phyloP scores from a whole-genome alignment of 2,113 vertebrate genomes.

The Toxostoma redivivum region DNA sequence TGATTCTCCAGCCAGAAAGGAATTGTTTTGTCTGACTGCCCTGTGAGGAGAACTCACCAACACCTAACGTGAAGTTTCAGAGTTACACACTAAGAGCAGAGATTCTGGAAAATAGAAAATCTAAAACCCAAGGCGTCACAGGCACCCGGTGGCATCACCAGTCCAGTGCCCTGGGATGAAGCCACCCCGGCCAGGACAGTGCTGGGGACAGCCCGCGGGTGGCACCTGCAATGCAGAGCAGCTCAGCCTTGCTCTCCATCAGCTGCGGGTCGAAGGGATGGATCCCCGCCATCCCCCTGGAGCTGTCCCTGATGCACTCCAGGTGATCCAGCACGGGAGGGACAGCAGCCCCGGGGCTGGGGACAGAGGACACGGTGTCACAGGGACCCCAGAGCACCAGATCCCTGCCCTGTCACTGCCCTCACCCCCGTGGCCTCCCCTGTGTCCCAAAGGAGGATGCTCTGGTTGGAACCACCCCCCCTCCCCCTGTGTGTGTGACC shows the following conservation, averaged over 20 bases:
- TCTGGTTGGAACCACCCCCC: too few species aligned
- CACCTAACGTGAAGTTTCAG: too few species aligned
- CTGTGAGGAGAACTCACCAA: too few species aligned
- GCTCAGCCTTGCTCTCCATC: accelerated
- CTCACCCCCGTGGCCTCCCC: not conserved
- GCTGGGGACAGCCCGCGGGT: not conserved
- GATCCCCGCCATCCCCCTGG: too few species aligned
- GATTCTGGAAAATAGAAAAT: too few species aligned
- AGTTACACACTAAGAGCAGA: too few species aligned
- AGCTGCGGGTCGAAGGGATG: accelerated
- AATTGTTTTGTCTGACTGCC: too few species aligned
- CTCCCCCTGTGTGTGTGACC: not conserved
- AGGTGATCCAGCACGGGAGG: accelerated
- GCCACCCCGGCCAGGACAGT: accelerated
- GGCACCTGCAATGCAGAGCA: not conserved
- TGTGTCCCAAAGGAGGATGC: not conserved
- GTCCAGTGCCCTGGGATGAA: accelerated
- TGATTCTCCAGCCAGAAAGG: too few species aligned
- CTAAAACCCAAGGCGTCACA: too few species aligned
- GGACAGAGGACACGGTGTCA: not conserved
- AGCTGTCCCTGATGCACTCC: accelerated
- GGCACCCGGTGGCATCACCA: accelerated
- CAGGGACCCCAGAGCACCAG: not conserved
- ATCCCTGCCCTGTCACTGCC: not conserved
- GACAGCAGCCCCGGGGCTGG: too few species aligned